Conservation (phyloP, 2,113 vertebrate genomes). For the Eublepharis macularius region DNA sequence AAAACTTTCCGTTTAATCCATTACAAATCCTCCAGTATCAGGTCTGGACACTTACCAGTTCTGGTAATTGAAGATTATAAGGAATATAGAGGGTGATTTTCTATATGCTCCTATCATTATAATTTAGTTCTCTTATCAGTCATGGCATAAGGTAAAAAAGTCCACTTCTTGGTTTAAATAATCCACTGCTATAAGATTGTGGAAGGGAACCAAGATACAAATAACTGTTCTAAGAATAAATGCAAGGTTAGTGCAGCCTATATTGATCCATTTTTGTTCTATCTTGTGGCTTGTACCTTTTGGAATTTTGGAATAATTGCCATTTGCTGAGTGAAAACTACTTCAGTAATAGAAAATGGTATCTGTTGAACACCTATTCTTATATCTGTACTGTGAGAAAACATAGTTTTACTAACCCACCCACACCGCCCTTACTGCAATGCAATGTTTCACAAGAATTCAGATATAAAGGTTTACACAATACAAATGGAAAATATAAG, state of each 20-base stretch:
- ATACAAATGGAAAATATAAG: no score
- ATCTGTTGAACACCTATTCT: not conserved
- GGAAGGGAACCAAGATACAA: not conserved
- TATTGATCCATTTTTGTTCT: not conserved
- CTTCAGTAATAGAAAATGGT: not conserved
- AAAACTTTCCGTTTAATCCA: no score
- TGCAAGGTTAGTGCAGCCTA: not conserved
- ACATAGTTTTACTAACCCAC: no score
- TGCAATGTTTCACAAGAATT: not conserved
- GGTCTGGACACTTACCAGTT: not conserved
- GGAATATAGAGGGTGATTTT: slow-evolving; percentile 10
- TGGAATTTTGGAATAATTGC: not conserved
- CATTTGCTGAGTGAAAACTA: not conserved
- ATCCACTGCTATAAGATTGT: not conserved
- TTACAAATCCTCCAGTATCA: not conserved
- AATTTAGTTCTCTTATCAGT: not conserved
- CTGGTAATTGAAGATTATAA: not conserved
- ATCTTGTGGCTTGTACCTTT: not conserved
- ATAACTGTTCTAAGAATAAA: not conserved
- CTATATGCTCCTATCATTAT: not conserved
- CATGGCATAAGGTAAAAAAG: not conserved
- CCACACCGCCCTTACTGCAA: no score
- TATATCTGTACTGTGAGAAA: slow-evolving; percentile 16
- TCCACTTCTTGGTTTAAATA: not conserved
- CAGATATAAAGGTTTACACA: no score